phyloP scores from a whole-genome alignment of 2,113 vertebrate species.

The Xiphophorus maculatus region DNA sequence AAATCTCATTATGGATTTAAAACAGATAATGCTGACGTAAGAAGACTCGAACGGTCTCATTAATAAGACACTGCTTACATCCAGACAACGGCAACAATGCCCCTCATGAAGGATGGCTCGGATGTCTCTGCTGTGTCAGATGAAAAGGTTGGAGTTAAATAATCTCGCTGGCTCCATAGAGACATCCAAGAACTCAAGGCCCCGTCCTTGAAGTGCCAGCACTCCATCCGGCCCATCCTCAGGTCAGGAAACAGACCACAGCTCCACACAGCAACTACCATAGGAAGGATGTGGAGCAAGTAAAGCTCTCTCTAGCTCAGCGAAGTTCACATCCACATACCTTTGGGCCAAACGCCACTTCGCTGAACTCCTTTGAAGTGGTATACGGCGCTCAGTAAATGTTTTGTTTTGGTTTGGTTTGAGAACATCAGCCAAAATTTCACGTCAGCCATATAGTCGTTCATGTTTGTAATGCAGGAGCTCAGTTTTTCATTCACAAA shows the following conservation, averaged over 20 bases:
- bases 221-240: constrained; percentile 73
- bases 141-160: constrained; percentile 62
- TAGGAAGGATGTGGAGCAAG: constrained; percentile 75
- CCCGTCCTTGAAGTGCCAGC: constrained; percentile 79
- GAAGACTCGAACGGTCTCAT: neutral
- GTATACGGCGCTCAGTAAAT: neutral
- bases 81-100: constrained; percentile 41
- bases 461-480: neutral
- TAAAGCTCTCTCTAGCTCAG: constrained; percentile 38
- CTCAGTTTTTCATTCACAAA: constrained; percentile 7
- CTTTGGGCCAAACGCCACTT: neutral
- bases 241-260: constrained; percentile 80
- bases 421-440: constrained; percentile 15
- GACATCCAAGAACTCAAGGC: constrained; percentile 73
- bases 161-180: constrained; percentile 57
- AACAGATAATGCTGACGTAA: constrained; percentile 48
- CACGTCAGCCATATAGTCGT: constrained; percentile 13
- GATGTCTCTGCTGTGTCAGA: constrained; percentile 46
- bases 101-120: constrained; percentile 4
- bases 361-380: constrained; percentile 45
- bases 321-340: constrained; percentile 31
- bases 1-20: constrained; percentile 40
- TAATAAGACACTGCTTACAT: constrained; percentile 36
- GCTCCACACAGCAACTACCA: constrained; percentile 48
- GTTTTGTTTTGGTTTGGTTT: constrained; percentile 30